Base-by-base conservation (phyloP, 2,113 vertebrate species). In the Pantherophis guttatus region DNA sequence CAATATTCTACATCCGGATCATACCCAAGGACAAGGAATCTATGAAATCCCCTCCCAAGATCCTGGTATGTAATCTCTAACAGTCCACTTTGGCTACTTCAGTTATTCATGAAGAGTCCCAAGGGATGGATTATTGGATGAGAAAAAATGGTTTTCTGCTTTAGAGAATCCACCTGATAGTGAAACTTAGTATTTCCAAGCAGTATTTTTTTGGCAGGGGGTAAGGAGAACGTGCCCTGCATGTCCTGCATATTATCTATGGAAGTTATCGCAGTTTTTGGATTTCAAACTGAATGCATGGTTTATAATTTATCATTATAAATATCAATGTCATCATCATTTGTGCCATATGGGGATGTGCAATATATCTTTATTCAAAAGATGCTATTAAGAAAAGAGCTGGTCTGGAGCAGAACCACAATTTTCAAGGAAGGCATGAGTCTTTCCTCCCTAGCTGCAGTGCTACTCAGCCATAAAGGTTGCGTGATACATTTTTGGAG, bases 1-100 rank as follows among this genome's bases (percentile, higher is more conserved):
- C 99, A 90, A 97, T 99, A 94, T 99, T 99, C 97, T 99, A 99
- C 97, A 99, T 99, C 95, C 98, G 99, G 86, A 99, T 99, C 62
- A 97, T 99, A 95, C 98, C 99, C 93, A 98, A 97, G 70, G 99
- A 99, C n/a, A 98, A 98, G 39, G 99, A 99, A 93, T 98, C 99
- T 0, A 97, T 98, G 95, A 98, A 87, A 91, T 99, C 99, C 10
- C 92, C 91, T 23, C 98, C 98, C 11, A 99, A 99, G 97, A 98
- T 99, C 95, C 44, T 99, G 98, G 99, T 99, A 95, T 96, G 98
- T 92, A 12, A 23, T 86, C 5, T 53, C 17, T 75, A 81, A 57
- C 24, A 8, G 39, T 53, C 12, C 11, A 86, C 7, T 13, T 17
- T 53, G 44, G 23, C 24, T n/a, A 15, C 44, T 24, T 50, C 29